A percentile compares a stretch with the other conserved stretches of the same genome.
phyloP scores from a whole-genome alignment of 1,140 invertebrate genomes.

The Drosophila lacteicornis region DNA sequence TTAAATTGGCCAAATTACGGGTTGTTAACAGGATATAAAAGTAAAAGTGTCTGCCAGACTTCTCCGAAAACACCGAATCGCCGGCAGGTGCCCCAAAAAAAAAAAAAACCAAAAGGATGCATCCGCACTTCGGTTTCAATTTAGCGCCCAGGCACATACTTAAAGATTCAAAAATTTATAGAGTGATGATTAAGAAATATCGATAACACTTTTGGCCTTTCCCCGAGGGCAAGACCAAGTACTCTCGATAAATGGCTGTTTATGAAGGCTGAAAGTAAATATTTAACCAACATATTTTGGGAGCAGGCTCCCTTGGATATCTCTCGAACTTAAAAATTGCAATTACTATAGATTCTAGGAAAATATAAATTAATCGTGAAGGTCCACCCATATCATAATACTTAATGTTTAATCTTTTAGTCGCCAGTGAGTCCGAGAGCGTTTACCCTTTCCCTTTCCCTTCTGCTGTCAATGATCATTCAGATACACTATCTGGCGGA shows the following conservation, averaged over 20 bases:
- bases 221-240: slow-evolving; percentile 9
- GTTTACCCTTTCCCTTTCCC: background rate
- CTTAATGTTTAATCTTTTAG: slow-evolving; percentile 3
- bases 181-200: slow-evolving; percentile 55
- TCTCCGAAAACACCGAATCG: slow-evolving; percentile 2
- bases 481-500: slow-evolving; percentile 20
- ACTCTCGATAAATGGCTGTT: slow-evolving; percentile 3
- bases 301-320: background rate
- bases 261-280: slow-evolving; percentile 17
- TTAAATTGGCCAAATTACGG: slow-evolving; percentile 81
- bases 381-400: background rate
- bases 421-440: background rate
- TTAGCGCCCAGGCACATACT: slow-evolving; percentile 34
- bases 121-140: slow-evolving; percentile 32
- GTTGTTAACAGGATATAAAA: slow-evolving; percentile 83
- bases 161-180: slow-evolving; percentile 41
- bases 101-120: slow-evolving; percentile 10
- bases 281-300: slow-evolving; percentile 9
- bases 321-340: background rate
- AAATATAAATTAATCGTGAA: background rate
- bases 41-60: slow-evolving; percentile 73
- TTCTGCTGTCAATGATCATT: slow-evolving; percentile 44
- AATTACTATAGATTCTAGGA: background rate
- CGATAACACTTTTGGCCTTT: slow-evolving; percentile 29
- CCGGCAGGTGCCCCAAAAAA: slow-evolving; percentile 23